phyloP scores from a whole-genome alignment of 2,888 invertebrate genomes.

The Drosophila atripex region DNA sequence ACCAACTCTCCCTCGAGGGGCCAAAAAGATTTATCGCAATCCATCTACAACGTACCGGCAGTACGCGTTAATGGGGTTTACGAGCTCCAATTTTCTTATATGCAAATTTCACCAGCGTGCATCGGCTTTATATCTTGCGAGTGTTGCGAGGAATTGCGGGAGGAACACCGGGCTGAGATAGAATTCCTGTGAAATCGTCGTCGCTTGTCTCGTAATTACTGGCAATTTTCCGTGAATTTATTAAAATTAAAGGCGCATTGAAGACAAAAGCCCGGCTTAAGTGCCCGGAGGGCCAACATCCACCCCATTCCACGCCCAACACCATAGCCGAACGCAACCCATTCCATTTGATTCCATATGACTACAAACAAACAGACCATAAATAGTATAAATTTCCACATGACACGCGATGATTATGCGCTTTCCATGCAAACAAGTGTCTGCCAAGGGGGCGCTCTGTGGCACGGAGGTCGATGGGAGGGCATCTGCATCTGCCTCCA shows the following conservation, averaged over 20 bases:
- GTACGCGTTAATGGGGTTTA: constrained; percentile 38
- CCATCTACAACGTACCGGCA: constrained; percentile 42
- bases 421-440: constrained; percentile 68
- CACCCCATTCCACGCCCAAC: constrained; percentile 10
- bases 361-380: constrained; percentile 71
- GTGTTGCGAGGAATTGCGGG: constrained; percentile 5
- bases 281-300: constrained; percentile 46
- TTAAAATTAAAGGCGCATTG: constrained; percentile 51
- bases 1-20: constrained; percentile 32
- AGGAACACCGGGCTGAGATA: not conserved
- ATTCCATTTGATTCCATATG: constrained; percentile 36
- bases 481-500: constrained; percentile 54
- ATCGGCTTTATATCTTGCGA: constrained; percentile 6
- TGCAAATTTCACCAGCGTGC: constrained; percentile 60
- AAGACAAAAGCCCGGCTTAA: constrained; percentile 56
- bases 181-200: constrained; percentile 72
- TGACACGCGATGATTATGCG: constrained; percentile 80
- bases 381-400: constrained; percentile 79
- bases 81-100: constrained; percentile 45
- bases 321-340: constrained; percentile 5
- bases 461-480: constrained; percentile 24
- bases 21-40: constrained; percentile 54
- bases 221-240: constrained; percentile 79
- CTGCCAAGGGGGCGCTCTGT: not conserved
- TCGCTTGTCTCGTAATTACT: constrained; percentile 66